These are phyloP conservation scores for Pangasius macronema DNA, from an alignment of 2,797 vertebrate species.

Conservation along the genomic window DNA sequence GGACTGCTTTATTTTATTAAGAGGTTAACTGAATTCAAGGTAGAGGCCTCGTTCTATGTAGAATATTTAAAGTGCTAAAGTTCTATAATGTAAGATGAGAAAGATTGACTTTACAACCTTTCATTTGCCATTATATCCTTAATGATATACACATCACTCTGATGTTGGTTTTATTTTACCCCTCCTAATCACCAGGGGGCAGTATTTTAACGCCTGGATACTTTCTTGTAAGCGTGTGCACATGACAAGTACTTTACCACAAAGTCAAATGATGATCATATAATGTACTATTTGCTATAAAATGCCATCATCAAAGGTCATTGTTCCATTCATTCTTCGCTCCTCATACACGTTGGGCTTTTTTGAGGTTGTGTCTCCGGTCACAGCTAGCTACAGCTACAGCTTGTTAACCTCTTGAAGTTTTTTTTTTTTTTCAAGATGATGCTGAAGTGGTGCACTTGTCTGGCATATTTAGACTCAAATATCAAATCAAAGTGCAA, in stretches of 20 bases:
- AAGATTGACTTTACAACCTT: not conserved
- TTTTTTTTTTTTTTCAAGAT: not conserved
- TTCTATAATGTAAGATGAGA: not conserved
- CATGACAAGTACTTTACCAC: not conserved
- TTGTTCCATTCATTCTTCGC: not conserved
- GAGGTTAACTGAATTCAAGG: not conserved
- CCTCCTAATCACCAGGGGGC: not conserved
- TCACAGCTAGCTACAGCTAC: not conserved
- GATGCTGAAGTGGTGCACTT: not conserved
- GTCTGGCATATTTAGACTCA: not conserved
- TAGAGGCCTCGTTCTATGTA: not conserved
- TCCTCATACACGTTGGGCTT: not conserved
- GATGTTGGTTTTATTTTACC: not conserved
- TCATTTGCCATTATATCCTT: not conserved
- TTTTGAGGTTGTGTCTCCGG: not conserved
- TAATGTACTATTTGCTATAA: not conserved
- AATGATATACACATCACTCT: not conserved
- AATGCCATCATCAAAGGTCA: not conserved
- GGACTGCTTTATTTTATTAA: slow-evolving; percentile 9
- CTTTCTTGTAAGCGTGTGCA: not conserved
- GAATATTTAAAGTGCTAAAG: not conserved
- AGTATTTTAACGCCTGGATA: not conserved
- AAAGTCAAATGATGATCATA: not conserved
- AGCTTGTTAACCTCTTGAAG: not conserved
- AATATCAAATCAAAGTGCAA: not conserved